Percentiles rank a stretch among this genome's conserved stretches.
These are phyloP conservation scores for Tetranychus truncatus DNA, from an alignment of 2,888 invertebrate species.

Conservation along the genomic window DNA sequence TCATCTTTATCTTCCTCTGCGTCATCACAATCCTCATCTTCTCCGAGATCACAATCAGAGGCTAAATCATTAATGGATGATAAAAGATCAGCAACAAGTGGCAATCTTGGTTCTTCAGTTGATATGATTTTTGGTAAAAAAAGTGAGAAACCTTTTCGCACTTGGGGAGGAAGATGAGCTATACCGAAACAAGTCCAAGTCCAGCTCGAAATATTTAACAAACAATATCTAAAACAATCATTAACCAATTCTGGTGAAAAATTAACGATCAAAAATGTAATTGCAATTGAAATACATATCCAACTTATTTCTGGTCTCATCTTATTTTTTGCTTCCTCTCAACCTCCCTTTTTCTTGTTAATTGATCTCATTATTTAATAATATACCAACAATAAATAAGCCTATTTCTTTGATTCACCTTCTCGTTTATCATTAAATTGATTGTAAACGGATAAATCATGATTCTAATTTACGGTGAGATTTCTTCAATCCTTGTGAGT, in stretches of 20 bases:
- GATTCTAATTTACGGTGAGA: too few species aligned
- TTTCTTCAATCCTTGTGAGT: too few species aligned
- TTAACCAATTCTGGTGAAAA: not conserved
- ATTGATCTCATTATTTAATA: too few species aligned
- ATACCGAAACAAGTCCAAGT: not conserved
- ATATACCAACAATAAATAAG: too few species aligned
- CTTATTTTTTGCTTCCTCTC: too few species aligned
- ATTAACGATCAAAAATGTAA: too few species aligned
- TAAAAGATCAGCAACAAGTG: not conserved
- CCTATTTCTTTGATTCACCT: too few species aligned
- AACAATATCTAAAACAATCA: not conserved
- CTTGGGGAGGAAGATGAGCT: slow-evolving; percentile 4
- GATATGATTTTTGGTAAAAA: slow-evolving; percentile 4
- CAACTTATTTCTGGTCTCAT: too few species aligned
- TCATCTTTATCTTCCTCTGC: not conserved
- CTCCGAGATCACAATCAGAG: not conserved
- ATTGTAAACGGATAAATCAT: too few species aligned
- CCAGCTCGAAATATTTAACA: not conserved
- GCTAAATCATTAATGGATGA: not conserved
- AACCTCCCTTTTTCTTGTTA: too few species aligned
- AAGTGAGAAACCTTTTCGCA: slow-evolving; percentile 5
- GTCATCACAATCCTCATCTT: not conserved
- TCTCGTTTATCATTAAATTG: too few species aligned
- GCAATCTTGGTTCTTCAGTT: not conserved
- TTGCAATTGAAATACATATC: not conserved